A percentile compares a stretch with the other conserved stretches of the same genome.
These are phyloP conservation scores for Antedon mediterranea DNA, from an alignment of 53 echinoderm and acorn worm genomes.

Conservation along the genomic window DNA sequence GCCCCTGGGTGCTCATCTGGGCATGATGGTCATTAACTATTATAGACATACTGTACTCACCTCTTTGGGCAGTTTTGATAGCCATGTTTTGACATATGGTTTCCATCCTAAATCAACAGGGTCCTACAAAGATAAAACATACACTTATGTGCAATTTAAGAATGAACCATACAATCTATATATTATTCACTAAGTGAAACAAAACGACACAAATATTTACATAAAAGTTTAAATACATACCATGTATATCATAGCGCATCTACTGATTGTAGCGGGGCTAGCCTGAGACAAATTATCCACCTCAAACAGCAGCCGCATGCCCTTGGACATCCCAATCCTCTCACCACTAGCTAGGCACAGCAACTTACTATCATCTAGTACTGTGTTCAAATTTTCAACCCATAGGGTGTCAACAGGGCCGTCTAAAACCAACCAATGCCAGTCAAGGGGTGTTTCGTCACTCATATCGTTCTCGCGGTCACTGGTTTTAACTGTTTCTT, in stretches of 20 bases:
- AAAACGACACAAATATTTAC: too few species aligned
- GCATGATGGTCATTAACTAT: too few species aligned
- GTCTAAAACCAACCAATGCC: constrained; percentile 93
- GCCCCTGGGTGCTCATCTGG: too few species aligned
- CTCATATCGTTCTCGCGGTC: constrained; percentile 6
- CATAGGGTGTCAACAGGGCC: constrained; percentile 97
- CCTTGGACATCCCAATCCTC: constrained; percentile 68
- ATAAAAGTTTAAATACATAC: constrained; percentile 21
- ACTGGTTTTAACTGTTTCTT: neutral
- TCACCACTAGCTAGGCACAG: constrained; percentile 94
- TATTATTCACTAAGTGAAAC: too few species aligned
- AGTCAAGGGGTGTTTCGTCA: constrained; percentile 71
- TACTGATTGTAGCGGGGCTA: constrained; percentile 95
- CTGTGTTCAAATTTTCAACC: constrained; percentile 97
- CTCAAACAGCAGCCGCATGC: constrained; percentile 91
- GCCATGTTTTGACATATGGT: constrained; percentile 89
- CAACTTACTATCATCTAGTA: constrained; percentile 86
- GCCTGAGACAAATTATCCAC: constrained; percentile 96
- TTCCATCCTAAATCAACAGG: constrained; percentile 96
- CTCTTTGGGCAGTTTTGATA: constrained; percentile 72
- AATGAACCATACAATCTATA: too few species aligned
- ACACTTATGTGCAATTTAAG: too few species aligned
- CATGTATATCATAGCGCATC: constrained; percentile 98
- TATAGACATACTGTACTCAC: too few species aligned
- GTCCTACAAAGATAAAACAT: too few species aligned